Conservation (phyloP, 2,113 vertebrate species). For the Lepisosteus osseus region DNA sequence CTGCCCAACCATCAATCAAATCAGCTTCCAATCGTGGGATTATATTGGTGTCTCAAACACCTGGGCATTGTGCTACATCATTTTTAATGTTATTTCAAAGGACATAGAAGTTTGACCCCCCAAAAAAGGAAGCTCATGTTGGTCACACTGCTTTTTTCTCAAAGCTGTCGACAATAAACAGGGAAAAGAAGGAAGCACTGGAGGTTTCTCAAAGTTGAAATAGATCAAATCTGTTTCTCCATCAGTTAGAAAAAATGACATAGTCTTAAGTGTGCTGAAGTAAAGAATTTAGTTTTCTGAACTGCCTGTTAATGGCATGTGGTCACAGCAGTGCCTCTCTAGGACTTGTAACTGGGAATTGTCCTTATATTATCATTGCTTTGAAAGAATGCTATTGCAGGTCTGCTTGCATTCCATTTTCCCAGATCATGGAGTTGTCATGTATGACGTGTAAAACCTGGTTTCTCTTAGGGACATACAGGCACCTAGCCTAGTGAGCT, state of each 20-base stretch:
- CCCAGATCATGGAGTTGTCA: too few species aligned
- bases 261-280: background rate
- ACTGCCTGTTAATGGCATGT: too few species aligned
- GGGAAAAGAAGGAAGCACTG: background rate
- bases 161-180: conserved; percentile 9
- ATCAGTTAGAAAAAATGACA: background rate
- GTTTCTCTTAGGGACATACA: too few species aligned
- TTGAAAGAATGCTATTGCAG: too few species aligned
- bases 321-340: too few species aligned
- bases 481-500: too few species aligned
- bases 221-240: background rate
- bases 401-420: too few species aligned
- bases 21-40: conserved; percentile 41
- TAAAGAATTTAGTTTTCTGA: background rate
- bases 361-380: too few species aligned
- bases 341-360: too few species aligned
- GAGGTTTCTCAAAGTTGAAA: background rate
- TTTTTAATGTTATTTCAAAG: conserved; percentile 26
- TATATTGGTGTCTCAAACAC: conserved; percentile 37
- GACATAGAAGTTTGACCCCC: conserved; percentile 19
- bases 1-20: conserved; percentile 54
- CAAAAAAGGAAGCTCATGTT: conserved; percentile 19
- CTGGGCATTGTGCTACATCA: conserved; percentile 24
- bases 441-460: too few species aligned
- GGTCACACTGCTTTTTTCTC: conserved; percentile 14